Evolutionary conservation across 2,888 invertebrate genomes (phyloP).

Genomic region (Meliscaeva auricollis): DNA sequence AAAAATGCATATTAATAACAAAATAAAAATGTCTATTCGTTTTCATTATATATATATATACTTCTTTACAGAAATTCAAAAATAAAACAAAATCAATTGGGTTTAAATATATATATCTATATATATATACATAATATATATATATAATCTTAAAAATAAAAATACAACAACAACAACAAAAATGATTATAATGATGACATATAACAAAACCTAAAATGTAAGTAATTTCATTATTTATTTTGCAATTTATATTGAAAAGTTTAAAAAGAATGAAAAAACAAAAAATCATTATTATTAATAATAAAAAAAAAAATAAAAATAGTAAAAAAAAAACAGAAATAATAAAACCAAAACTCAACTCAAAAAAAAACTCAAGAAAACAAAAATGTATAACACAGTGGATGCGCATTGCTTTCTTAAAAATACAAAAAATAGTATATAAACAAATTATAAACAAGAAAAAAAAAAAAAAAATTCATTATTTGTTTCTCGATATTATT

Average conservation of each 20-base stretch:
- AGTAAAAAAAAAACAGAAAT: constrained; percentile 30
- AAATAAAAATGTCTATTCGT: constrained; percentile 71
- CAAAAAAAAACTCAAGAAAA: constrained; percentile 60
- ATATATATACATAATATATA: constrained; percentile 48
- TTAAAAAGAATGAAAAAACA: constrained; percentile 41
- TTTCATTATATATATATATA: constrained; percentile 70
- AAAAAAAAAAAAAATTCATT: constrained; percentile 51
- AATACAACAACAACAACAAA: constrained; percentile 41
- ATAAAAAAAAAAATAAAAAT: constrained; percentile 19
- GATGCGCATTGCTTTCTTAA: constrained; percentile 74
- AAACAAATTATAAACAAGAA: constrained; percentile 63
- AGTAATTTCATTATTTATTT: constrained; percentile 76
- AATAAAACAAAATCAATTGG: constrained; percentile 54
- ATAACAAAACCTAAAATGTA: constrained; percentile 63
- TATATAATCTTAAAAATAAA: constrained; percentile 54
- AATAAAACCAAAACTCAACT: constrained; percentile 70
- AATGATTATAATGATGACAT: constrained; percentile 51
- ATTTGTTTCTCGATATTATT: constrained; percentile 79
- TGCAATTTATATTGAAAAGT: constrained; percentile 76
- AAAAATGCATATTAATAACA: constrained; percentile 65
- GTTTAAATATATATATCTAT: constrained; percentile 54
- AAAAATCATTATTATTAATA: constrained; percentile 54
- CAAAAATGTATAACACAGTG: constrained; percentile 68
- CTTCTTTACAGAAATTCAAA: constrained; percentile 66
- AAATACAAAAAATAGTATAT: constrained; percentile 62